Conservation (phyloP, 2,113 vertebrate species). For the Microcebus lehilahytsara region DNA sequence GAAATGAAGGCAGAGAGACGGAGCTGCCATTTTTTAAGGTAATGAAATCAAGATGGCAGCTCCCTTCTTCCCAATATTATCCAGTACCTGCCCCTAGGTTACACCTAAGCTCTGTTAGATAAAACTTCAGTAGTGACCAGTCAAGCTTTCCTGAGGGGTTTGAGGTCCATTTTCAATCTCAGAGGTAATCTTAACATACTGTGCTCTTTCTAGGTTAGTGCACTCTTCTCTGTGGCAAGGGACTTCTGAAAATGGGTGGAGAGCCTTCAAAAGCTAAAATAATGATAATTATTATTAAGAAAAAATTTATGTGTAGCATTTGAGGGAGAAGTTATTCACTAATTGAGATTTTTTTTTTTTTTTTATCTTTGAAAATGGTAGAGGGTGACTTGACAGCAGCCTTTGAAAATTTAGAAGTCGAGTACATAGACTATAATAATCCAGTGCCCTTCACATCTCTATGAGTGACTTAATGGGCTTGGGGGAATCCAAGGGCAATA, state of each 20-base stretch:
- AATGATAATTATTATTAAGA: neutral
- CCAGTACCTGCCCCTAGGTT: neutral
- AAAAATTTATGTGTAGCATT: neutral
- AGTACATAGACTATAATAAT: neutral
- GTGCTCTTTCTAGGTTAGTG: neutral
- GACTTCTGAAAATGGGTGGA: slow-evolving; percentile 1
- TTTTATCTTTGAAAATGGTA: neutral
- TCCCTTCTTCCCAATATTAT: neutral
- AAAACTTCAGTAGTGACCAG: neutral
- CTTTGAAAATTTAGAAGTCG: neutral
- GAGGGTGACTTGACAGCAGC: neutral
- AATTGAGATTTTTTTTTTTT: neutral
- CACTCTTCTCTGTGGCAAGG: neutral
- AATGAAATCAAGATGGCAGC: too few relatives aligned
- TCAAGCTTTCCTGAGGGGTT: neutral
- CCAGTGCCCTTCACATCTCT: neutral
- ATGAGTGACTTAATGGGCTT: neutral
- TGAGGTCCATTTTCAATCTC: neutral
- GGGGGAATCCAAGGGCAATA: neutral
- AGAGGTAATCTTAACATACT: neutral
- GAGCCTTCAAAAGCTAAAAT: neutral
- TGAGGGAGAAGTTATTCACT: neutral
- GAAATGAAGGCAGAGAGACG: neutral
- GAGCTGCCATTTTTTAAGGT: neutral
- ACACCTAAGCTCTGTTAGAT: neutral